These are phyloP conservation scores for Aricia agestis DNA, from an alignment of 1,140 invertebrate genomes.

Conservation along the genomic window DNA sequence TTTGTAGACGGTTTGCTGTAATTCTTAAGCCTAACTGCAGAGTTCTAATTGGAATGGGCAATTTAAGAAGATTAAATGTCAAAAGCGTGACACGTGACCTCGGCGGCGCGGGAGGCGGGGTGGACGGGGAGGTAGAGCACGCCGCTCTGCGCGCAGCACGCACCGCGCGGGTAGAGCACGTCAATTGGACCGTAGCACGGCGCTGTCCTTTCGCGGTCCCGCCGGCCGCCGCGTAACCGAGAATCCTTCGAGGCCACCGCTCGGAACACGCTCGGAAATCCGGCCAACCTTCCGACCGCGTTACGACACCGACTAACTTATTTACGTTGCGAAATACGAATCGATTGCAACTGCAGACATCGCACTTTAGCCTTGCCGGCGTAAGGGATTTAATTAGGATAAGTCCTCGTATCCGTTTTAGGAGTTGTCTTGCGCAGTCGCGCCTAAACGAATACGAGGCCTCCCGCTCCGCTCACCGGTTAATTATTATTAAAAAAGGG, in stretches of 20 bases:
- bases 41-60: conserved; percentile 38
- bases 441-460: conserved; percentile 69
- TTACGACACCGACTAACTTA: conserved; percentile 72
- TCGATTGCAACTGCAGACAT: conserved; percentile 73
- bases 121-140: conserved; percentile 12
- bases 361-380: conserved; percentile 69
- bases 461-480: conserved; percentile 60
- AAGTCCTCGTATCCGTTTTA: conserved; percentile 35
- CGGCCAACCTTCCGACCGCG: conserved; percentile 74
- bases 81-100: conserved; percentile 6
- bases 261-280: conserved; percentile 74
- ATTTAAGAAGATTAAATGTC: conserved; percentile 15
- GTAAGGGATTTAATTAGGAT: conserved; percentile 74
- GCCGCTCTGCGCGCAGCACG: conserved; percentile 22
- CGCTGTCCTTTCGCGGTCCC: conserved; percentile 64
- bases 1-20: too few species aligned
- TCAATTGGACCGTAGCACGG: conserved; percentile 32
- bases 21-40: too few species aligned
- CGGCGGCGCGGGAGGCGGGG: neutral
- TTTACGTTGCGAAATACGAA: conserved; percentile 73
- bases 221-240: conserved; percentile 54
- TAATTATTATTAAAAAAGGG: conserved; percentile 54
- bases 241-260: conserved; percentile 69
- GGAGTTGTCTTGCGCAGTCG: conserved; percentile 43
- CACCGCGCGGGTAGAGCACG: conserved; percentile 27